Evolutionary conservation across 1,140 invertebrate genomes (phyloP).

Genomic region (Achroia grisella): DNA sequence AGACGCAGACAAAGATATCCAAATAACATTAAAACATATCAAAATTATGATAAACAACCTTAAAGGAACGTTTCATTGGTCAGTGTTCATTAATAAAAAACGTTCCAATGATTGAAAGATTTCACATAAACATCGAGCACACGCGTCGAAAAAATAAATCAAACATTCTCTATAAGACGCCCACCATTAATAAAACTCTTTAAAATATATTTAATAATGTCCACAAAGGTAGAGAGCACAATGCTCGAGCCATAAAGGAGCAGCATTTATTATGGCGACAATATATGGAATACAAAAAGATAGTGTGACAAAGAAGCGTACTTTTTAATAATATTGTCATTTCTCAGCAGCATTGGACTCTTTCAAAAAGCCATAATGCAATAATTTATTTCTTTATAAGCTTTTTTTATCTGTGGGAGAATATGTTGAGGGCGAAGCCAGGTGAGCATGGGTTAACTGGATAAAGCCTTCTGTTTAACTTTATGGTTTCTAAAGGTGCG

Average conservation of each 20-base stretch:
- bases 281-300: slow-evolving; percentile 73
- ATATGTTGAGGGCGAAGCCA: slow-evolving; percentile 31
- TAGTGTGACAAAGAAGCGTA: slow-evolving; percentile 69
- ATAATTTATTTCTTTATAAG: slow-evolving; percentile 74
- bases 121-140: slow-evolving; percentile 47
- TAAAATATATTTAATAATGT: slow-evolving; percentile 74
- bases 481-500: no score
- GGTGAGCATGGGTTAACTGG: slow-evolving; percentile 66
- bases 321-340: slow-evolving; percentile 74
- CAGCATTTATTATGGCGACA: slow-evolving; percentile 72
- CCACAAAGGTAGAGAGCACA: slow-evolving; percentile 65
- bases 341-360: slow-evolving; percentile 72
- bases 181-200: slow-evolving; percentile 72
- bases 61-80: no score
- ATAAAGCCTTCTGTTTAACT: slow-evolving; percentile 25
- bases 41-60: no score
- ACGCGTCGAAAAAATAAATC: slow-evolving; percentile 73
- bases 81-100: not conserved
- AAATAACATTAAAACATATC: no score
- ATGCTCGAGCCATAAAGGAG: slow-evolving; percentile 62
- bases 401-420: slow-evolving; percentile 62
- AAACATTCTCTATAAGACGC: slow-evolving; percentile 60
- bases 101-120: slow-evolving; percentile 45
- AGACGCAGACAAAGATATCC: no score
- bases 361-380: slow-evolving; percentile 72